These are phyloP conservation scores for Hirundo rustica DNA, from an alignment of 2,797 vertebrate species.

Conservation along the genomic window DNA sequence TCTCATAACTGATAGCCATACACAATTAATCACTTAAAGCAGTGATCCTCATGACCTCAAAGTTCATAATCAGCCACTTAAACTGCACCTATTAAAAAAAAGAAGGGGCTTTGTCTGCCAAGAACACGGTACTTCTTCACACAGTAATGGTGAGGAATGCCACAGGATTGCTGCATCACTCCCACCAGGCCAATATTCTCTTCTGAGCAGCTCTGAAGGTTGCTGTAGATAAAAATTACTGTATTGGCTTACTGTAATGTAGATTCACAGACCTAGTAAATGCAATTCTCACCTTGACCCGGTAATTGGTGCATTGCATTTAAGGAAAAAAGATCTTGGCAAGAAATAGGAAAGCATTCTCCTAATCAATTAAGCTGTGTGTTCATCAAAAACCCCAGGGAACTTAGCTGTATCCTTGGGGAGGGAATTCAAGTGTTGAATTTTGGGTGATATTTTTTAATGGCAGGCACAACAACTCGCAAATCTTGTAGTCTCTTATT, in stretches of 20 bases:
- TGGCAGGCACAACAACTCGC: neutral
- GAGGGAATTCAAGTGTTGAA: neutral
- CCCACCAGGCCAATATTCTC: neutral
- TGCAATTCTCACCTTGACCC: neutral
- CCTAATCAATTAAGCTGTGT: neutral
- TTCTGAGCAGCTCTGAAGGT: neutral
- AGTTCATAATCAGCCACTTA: neutral
- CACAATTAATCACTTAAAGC: neutral
- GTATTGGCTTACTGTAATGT: neutral
- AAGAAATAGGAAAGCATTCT: neutral
- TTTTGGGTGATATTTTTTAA: constrained; percentile 19
- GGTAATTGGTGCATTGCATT: neutral
- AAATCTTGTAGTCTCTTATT: neutral
- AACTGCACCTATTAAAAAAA: neutral
- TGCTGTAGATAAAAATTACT: neutral
- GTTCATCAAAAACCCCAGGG: constrained; percentile 21
- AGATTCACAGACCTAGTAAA: neutral
- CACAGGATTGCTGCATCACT: neutral
- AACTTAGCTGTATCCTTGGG: neutral
- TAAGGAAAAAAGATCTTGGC: neutral
- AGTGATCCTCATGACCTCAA: neutral
- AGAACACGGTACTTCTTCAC: neutral
- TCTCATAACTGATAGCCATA: neutral
- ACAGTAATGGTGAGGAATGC: neutral
- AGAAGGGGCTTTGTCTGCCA: accelerated